These are phyloP conservation scores for Uromys caudimaculatus DNA, from an alignment of 2,797 vertebrate genomes.

Conservation along the genomic window DNA sequence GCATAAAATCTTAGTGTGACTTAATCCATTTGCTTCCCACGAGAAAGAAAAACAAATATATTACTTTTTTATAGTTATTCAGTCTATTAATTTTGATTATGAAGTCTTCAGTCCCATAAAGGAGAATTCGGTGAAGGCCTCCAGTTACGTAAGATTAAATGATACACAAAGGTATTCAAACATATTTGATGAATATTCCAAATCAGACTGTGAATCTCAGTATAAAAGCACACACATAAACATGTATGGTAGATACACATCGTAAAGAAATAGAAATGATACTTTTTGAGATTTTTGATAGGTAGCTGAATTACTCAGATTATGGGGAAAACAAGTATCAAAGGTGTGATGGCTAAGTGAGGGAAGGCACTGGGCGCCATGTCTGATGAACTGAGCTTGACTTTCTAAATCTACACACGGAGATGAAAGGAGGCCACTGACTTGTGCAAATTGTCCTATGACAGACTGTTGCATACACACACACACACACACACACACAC, in stretches of 20 bases:
- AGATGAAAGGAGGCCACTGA: not conserved
- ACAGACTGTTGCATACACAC: not conserved
- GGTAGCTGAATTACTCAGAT: not conserved
- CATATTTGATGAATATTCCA: conserved; percentile 22
- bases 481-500: not conserved
- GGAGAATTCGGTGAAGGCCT: conserved; percentile 13
- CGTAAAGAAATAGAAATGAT: not conserved
- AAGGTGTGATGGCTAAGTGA: not conserved
- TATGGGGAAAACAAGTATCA: conserved; percentile 20
- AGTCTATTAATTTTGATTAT: conserved; percentile 57
- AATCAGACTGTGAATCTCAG: not conserved
- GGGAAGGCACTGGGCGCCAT: too few relatives aligned
- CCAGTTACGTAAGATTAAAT: not conserved
- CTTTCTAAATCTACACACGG: not conserved
- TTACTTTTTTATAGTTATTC: conserved; percentile 8
- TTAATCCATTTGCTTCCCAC: conserved; percentile 28
- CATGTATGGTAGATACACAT: not conserved
- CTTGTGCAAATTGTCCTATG: not conserved
- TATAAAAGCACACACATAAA: not conserved
- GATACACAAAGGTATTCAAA: not conserved
- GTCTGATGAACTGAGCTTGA: not conserved
- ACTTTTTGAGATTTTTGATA: not conserved
- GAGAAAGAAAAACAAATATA: not conserved
- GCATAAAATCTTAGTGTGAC: not conserved
- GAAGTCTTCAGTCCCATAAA: not conserved